These are phyloP conservation scores for Peromyscus attwateri DNA, from an alignment of 2,797 vertebrate species.

Conservation along the genomic window DNA sequence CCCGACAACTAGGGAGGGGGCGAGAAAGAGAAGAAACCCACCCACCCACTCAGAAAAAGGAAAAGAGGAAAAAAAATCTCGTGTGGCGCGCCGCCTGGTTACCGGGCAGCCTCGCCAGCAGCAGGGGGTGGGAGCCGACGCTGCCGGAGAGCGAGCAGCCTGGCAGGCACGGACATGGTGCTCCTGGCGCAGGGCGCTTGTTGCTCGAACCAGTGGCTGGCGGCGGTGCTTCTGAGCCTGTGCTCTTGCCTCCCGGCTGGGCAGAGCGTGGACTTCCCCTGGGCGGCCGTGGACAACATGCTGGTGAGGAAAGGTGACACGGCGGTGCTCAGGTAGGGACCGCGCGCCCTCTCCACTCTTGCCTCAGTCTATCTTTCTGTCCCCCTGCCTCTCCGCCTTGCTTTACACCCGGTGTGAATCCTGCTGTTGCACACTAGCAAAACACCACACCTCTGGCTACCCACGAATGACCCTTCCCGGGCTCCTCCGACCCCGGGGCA, in stretches of 20 bases:
- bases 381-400: conserved; percentile 19
- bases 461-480: neutral
- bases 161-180: conserved; percentile 97
- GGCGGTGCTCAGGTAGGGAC: conserved; percentile 96
- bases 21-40: conserved; percentile 70
- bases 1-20: conserved; percentile 66
- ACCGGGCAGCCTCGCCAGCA: conserved; percentile 79
- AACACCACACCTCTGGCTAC: conserved; percentile 3
- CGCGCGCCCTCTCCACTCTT: conserved; percentile 53
- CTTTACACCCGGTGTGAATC: neutral
- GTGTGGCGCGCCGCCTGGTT: conserved; percentile 83
- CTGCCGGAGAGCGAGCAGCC: conserved; percentile 84
- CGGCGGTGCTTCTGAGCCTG: conserved; percentile 95
- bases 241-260: conserved; percentile 96
- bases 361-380: conserved; percentile 64
- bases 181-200: conserved; percentile 96
- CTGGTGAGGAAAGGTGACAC: conserved; percentile 98
- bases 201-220: conserved; percentile 97
- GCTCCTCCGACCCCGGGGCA: neutral
- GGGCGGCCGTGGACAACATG: conserved; percentile 93
- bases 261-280: conserved; percentile 96
- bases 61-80: conserved; percentile 37
- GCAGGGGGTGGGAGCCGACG: conserved; percentile 82
- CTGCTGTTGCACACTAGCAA: neutral
- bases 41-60: conserved; percentile 22